These are phyloP conservation scores for Autographa gamma DNA, from an alignment of 2,888 invertebrate species.

Conservation along the genomic window DNA sequence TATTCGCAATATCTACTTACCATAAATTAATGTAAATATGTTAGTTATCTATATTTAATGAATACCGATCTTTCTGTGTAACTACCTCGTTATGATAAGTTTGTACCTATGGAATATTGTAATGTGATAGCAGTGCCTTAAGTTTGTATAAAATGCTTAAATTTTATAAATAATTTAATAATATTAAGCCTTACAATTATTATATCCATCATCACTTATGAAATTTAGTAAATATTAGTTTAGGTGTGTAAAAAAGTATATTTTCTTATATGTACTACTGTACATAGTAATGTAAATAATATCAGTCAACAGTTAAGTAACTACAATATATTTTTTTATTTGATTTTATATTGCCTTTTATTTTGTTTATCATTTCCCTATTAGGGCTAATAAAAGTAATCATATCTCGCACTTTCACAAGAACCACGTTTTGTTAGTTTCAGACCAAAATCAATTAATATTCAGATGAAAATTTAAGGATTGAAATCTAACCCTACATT, in stretches of 20 bases:
- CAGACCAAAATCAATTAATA: too few relatives aligned
- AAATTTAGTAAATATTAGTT: slow-evolving; percentile 13
- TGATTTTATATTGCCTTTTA: slow-evolving; percentile 32
- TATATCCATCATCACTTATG: slow-evolving; percentile 1
- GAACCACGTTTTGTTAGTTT: neutral
- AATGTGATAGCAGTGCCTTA: slow-evolving; percentile 83
- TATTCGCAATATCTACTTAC: slow-evolving; percentile 57
- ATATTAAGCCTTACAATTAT: slow-evolving; percentile 17
- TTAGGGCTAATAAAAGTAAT: neutral
- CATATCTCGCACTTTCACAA: neutral
- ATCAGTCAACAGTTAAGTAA: slow-evolving; percentile 51
- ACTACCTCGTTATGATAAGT: slow-evolving; percentile 60
- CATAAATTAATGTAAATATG: slow-evolving; percentile 52
- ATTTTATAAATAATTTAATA: slow-evolving; percentile 31
- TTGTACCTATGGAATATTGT: slow-evolving; percentile 48
- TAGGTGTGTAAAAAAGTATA: slow-evolving; percentile 35
- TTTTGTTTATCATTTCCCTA: neutral
- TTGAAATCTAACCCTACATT: too few relatives aligned
- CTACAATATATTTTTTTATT: slow-evolving; percentile 60
- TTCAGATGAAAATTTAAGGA: too few relatives aligned
- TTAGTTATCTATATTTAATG: slow-evolving; percentile 24
- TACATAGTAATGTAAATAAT: slow-evolving; percentile 58
- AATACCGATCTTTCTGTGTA: slow-evolving; percentile 28
- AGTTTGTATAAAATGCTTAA: slow-evolving; percentile 47
- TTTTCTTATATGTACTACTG: slow-evolving; percentile 51